A percentile compares a stretch with the other conserved stretches of the same genome.
These are phyloP conservation scores for Bombus ignitus DNA, from an alignment of 1,140 invertebrate species.

Conservation along the genomic window DNA sequence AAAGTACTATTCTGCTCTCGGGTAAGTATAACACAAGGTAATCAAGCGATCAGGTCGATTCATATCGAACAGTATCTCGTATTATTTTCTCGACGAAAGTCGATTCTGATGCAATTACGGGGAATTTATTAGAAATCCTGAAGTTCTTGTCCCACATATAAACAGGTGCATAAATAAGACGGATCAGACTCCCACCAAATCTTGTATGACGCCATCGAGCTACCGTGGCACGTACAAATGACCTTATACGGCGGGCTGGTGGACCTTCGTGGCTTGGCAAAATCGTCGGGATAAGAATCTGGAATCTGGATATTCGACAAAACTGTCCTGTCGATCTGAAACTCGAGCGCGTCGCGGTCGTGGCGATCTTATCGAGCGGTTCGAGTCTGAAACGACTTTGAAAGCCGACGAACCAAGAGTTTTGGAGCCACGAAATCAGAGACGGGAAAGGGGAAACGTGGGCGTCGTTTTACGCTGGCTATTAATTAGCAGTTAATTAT, in stretches of 20 bases:
- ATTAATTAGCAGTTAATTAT: conserved; percentile 77
- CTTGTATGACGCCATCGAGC: conserved; percentile 53
- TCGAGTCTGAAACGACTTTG: conserved; percentile 22
- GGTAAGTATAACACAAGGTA: neutral
- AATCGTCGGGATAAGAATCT: conserved; percentile 60
- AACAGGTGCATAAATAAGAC: conserved; percentile 53
- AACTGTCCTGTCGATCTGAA: conserved; percentile 54
- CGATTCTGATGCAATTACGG: neutral
- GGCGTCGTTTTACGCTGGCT: conserved; percentile 58
- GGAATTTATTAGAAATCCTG: neutral
- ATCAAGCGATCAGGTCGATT: neutral
- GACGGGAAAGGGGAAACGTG: conserved; percentile 22
- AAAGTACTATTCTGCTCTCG: neutral
- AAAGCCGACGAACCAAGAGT: neutral
- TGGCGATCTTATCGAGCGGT: conserved; percentile 52
- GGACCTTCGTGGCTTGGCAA: conserved; percentile 49
- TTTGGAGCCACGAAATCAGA: neutral
- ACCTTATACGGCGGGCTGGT: conserved; percentile 67
- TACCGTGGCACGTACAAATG: conserved; percentile 68
- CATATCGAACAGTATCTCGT: neutral
- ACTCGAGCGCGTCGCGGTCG: conserved; percentile 27
- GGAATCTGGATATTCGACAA: conserved; percentile 55
- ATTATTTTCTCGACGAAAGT: neutral
- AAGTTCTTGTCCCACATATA: neutral
- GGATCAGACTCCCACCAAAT: conserved; percentile 46